Evolutionary conservation across 2,888 invertebrate species (phyloP), one percentile per base, ranked within the genome.

Genomic region (Caenorhabditis parvicauda): DNA sequence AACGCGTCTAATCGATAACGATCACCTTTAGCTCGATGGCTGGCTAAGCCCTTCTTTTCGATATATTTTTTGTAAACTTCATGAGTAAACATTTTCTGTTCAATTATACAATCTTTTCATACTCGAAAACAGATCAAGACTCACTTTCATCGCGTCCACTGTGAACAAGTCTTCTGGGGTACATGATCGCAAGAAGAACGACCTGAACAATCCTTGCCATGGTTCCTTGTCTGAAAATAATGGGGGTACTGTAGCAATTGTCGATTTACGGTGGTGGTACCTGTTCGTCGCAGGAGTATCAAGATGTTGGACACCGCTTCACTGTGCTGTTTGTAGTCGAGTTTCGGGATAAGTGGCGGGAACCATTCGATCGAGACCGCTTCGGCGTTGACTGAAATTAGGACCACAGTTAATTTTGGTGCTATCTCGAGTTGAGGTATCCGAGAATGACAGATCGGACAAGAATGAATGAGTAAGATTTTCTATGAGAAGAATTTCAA

Each of bases 221-320:
- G 93, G 93, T 81, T 87, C 87, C 78, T 28, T 83, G 70, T 68
- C 70, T 59, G 61, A 43, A 56, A 52, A 27, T 29, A 24, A 35
- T 21, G 17, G 17, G 19, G n/a, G n/a, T 7, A 9, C 21, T 39
- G 5, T 39, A 19, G 5, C 6, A 21, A 39, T 19, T 9, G n/a
- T 32, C 35, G 6, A 32, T n/a, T 17, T 21, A 19, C n/a, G 0
- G 12, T 17, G 19, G 2, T 14, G 35, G 14, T 29, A 66, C 66
- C 66, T 61, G 66, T 60, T 37, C 64, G 45, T 83, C 92, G 92
- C 70, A 96, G 86, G 86, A 92, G 88, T 69, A 95, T 86, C 75
- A 93, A 85, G 72, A 96, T 88, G 63, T 90, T 89, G 32, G 92
- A 90, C 27, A 94, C 84, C 0, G 95, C 94, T 85, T 96, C 95